Percentiles rank a stretch among this genome's conserved stretches.
These are phyloP conservation scores for Thomomys bottae DNA, from an alignment of 2,113 vertebrate species.

Conservation along the genomic window DNA sequence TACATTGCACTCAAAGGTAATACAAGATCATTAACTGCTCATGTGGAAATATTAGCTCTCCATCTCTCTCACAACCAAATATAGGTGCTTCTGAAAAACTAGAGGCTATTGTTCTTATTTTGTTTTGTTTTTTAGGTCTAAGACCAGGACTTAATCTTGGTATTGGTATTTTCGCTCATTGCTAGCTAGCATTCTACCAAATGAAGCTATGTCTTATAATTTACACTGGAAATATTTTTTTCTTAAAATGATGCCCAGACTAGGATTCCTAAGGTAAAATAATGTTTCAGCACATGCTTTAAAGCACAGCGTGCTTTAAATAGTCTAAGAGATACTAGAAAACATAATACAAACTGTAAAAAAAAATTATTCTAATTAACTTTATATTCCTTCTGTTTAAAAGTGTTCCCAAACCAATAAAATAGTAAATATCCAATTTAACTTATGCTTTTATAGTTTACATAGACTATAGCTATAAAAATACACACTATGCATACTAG, in stretches of 20 bases:
- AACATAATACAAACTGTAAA: background rate
- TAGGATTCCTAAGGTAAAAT: background rate
- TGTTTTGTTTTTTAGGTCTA: too few relatives aligned
- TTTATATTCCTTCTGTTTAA: background rate
- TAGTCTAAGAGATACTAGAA: background rate
- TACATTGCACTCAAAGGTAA: background rate
- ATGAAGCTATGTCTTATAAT: background rate
- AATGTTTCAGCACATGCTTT: background rate
- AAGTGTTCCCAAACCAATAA: background rate
- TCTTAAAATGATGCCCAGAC: background rate
- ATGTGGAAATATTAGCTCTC: background rate
- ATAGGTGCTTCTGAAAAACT: background rate
- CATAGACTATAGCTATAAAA: background rate
- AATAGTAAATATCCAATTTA: background rate
- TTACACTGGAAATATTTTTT: constrained; percentile 5
- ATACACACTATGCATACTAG: too few relatives aligned
- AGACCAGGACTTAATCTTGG: too few relatives aligned
- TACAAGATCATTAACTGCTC: background rate
- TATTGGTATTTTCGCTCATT: too few relatives aligned
- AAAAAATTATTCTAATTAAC: background rate
- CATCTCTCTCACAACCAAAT: background rate
- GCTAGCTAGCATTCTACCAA: too few relatives aligned
- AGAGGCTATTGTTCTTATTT: background rate
- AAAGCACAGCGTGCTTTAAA: background rate
- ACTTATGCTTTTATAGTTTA: background rate